A percentile compares a stretch with the other conserved stretches of the same genome.
Evolutionary conservation across 1,140 invertebrate genomes (phyloP).

Genomic region (Carposina sasakii): DNA sequence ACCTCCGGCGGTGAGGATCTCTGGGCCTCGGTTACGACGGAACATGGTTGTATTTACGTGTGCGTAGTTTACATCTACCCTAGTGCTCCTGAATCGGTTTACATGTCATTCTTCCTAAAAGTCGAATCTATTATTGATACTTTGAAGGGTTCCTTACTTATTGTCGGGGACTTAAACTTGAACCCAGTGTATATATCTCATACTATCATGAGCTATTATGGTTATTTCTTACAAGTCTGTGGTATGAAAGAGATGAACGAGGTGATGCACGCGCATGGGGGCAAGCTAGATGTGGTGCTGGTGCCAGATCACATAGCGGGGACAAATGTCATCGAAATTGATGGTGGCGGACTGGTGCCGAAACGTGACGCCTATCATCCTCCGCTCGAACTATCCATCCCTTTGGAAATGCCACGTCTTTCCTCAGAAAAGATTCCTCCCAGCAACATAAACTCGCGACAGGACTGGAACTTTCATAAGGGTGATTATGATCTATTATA

Average conservation of each 20-base stretch:
- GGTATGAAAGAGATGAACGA: slow-evolving; percentile 2
- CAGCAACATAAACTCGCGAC: not conserved
- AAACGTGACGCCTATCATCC: slow-evolving; percentile 1
- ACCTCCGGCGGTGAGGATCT: slow-evolving; percentile 2
- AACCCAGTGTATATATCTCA: not conserved
- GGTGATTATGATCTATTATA: not conserved
- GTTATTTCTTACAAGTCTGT: slow-evolving; percentile 5
- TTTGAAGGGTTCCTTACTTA: not conserved
- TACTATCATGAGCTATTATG: slow-evolving; percentile 1
- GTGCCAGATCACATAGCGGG: not conserved
- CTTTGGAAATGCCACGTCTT: not conserved
- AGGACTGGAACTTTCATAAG: slow-evolving; percentile 5
- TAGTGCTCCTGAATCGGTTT: not conserved
- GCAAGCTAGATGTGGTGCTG: slow-evolving; percentile 4
- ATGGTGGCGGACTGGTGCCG: not conserved
- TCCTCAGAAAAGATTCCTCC: not conserved
- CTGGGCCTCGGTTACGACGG: not conserved
- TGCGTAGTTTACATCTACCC: slow-evolving; percentile 3
- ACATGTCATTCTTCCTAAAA: not conserved
- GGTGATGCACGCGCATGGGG: not conserved
- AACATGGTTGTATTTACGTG: not conserved
- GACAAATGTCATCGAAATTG: not conserved
- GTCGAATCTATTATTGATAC: slow-evolving; percentile 4
- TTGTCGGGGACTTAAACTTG: slow-evolving; percentile 6
- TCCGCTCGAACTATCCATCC: not conserved